phyloP scores from a whole-genome alignment of 2,888 invertebrate genomes.

The Amphimallon solstitiale region DNA sequence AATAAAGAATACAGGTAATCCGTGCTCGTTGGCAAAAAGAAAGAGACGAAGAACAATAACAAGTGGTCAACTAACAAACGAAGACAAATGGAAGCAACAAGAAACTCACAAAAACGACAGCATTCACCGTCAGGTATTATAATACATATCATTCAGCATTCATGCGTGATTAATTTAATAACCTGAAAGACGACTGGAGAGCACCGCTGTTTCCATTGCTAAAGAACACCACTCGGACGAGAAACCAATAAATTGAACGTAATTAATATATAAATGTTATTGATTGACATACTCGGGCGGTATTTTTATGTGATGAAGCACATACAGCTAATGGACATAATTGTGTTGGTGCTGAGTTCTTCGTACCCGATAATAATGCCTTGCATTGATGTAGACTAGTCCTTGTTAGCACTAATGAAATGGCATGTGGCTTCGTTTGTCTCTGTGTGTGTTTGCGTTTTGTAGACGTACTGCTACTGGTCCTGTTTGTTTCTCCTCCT shows the following conservation, averaged over 20 bases:
- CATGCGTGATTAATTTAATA: no score
- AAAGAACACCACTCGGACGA: neutral
- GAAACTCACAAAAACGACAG: no score
- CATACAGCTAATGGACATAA: slow-evolving; percentile 43
- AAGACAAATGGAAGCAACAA: no score
- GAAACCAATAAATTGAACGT: slow-evolving; percentile 14
- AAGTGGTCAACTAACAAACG: no score
- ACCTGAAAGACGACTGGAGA: no score
- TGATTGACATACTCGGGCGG: slow-evolving; percentile 34
- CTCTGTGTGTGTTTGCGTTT: slow-evolving; percentile 35
- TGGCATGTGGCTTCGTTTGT: slow-evolving; percentile 57
- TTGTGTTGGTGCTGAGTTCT: slow-evolving; percentile 40
- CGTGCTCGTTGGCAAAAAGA: no score
- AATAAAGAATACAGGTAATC: no score
- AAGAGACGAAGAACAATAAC: no score
- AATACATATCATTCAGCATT: no score
- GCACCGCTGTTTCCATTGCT: no score
- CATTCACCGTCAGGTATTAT: no score
- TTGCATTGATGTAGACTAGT: slow-evolving; percentile 51
- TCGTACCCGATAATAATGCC: slow-evolving; percentile 48
- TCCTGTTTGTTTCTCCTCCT: slow-evolving; percentile 51
- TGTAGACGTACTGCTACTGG: slow-evolving; percentile 11
- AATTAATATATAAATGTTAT: slow-evolving; percentile 42
- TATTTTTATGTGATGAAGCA: slow-evolving; percentile 40
- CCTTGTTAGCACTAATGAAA: slow-evolving; percentile 62